Base-by-base conservation (phyloP, 2,888 invertebrate species). In the Eupeodes latifasciatus region DNA sequence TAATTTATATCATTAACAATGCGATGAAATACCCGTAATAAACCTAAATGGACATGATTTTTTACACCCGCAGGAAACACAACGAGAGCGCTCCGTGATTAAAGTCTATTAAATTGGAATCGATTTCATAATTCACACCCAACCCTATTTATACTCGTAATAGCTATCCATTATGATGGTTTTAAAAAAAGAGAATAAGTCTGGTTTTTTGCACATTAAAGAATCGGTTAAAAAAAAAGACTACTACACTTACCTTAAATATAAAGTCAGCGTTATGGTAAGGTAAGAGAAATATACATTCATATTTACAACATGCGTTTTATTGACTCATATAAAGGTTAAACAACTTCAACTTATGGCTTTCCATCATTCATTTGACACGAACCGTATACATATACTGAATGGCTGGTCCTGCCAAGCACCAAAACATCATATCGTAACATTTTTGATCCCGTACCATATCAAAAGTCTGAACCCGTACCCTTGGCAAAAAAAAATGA, bases 281-380 rank as follows among this genome's bases (percentile, higher is more conserved):
- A 53, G 40, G 69, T 16, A 12, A 16, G 12, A 40, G 6, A 47
- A 64, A 64, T 7, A 64, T 36, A 67, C 67, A 49, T 67, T 34
- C 72, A 64, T 16, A 71, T 49, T 36, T 71, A 77, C 71, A 69
- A 66, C 64, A 53, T 75, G 61, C 66, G 16, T 80, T 87, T 87
- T 87, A 83, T 87, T 77, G 83, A 67, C 77, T 55, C 6, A 44
- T 77, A 83, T 83, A 87, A 87, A 87, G 80, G 83, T 83, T 83
- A 67, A 87, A 87, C 87, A 87, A 81, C 83, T 87, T 80, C 76
- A 77, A 72, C 83, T 74, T 83, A 83, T 74, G 66, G 87, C 77
- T 49, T 76, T 72, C 86, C 86, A 87, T 87, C 83, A 87, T 59
- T 59, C 59, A 87, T 76, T 71, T 67, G 59, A 83, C 76, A 72